These are phyloP conservation scores for Trididemnum miniatum DNA, from an alignment of 23 tunicate species.

Conservation along the genomic window DNA sequence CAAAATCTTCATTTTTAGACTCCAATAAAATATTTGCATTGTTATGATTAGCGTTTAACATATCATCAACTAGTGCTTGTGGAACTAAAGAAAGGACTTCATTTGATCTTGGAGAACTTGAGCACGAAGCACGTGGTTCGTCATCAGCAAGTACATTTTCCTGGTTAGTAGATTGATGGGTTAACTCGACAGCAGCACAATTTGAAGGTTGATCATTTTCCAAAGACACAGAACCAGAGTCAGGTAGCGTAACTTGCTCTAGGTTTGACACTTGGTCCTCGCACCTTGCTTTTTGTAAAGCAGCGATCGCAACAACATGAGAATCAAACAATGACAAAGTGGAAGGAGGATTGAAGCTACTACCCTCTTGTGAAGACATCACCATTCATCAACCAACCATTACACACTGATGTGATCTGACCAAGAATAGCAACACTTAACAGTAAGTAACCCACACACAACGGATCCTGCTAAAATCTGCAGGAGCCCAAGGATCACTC, in stretches of 20 bases:
- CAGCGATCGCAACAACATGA: slow-evolving; percentile 7
- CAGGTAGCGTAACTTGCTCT: neutral
- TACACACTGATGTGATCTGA: too few species aligned
- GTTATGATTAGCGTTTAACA: neutral
- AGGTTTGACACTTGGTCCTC: neutral
- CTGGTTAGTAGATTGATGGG: neutral
- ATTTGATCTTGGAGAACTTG: neutral
- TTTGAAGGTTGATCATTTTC: neutral
- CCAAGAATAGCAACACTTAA: neutral
- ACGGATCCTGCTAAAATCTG: too few species aligned
- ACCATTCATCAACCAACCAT: too few species aligned
- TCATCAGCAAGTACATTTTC: too few species aligned
- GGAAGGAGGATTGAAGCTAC: neutral
- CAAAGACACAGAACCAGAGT: neutral
- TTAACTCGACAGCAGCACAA: too few species aligned
- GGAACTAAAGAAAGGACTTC: neutral
- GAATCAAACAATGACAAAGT: slow-evolving; percentile 16
- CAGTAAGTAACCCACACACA: too few species aligned
- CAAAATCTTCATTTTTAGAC: neutral
- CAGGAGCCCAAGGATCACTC: too few species aligned
- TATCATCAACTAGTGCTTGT: neutral
- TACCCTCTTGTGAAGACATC: too few species aligned
- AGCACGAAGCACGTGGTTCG: neutral
- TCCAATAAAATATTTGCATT: neutral
- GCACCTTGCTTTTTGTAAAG: neutral